Percentiles rank a stretch among this genome's conserved stretches.
phyloP scores from a whole-genome alignment of 2,888 invertebrate genomes.

The Osedax frankpressi region DNA sequence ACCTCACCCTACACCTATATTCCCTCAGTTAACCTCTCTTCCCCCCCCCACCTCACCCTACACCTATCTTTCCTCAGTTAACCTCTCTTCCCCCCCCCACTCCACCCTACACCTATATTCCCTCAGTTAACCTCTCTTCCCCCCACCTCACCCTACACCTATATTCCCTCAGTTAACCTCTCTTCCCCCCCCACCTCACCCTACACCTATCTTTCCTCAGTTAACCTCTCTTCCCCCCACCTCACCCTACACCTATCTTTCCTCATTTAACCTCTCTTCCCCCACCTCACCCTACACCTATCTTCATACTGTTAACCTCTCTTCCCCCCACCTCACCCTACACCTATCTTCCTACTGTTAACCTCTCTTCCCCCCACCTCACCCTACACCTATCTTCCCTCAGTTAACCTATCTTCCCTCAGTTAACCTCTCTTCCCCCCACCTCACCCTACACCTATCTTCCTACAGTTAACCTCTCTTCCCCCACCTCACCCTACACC shows the following conservation, averaged over 20 bases:
- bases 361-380: not conserved
- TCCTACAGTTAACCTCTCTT: too few relatives aligned
- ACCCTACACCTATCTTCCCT: too few relatives aligned
- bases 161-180: not conserved
- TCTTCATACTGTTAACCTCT: constrained; percentile 85
- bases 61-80: constrained; percentile 7
- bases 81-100: constrained; percentile 75
- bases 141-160: too few relatives aligned
- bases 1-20: not conserved
- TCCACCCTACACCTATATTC: constrained; percentile 87
- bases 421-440: not conserved
- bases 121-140: too few relatives aligned
- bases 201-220: too few relatives aligned
- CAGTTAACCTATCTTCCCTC: too few relatives aligned
- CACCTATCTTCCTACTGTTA: not conserved
- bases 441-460: not conserved
- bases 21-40: not conserved
- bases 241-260: not conserved
- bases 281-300: constrained; percentile 25
- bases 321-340: constrained; percentile 84
- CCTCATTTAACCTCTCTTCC: not conserved
- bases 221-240: not conserved
- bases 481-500: not conserved
- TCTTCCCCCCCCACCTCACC: not conserved
- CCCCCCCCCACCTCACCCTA: too few relatives aligned